A percentile compares a stretch with the other conserved stretches of the same genome.
These are phyloP conservation scores for Halocynthia aurantium DNA, from an alignment of 23 tunicate species.

Conservation along the genomic window DNA sequence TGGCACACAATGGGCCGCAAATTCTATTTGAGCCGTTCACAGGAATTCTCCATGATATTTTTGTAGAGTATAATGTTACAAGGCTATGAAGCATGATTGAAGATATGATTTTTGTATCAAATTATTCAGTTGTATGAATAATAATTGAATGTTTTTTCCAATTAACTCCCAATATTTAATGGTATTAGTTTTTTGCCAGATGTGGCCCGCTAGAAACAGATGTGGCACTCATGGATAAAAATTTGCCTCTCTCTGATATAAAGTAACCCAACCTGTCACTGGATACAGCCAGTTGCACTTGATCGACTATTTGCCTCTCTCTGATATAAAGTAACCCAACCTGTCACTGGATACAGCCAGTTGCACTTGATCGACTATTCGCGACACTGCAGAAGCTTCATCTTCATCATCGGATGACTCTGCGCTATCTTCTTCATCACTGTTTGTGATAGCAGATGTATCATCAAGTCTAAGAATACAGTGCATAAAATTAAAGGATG, in stretches of 20 bases:
- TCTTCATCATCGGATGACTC: conserved; percentile 94
- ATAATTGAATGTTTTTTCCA: too few relatives aligned
- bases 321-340: neutral
- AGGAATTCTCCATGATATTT: too few relatives aligned
- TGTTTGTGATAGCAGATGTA: conserved; percentile 57
- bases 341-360: conserved; percentile 23
- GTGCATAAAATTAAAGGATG: too few relatives aligned
- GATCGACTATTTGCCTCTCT: conserved; percentile 17
- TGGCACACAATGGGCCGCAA: too few relatives aligned
- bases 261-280: neutral
- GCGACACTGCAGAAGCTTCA: conserved; percentile 37
- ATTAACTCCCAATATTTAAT: too few relatives aligned
- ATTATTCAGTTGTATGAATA: too few relatives aligned
- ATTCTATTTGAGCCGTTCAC: too few relatives aligned
- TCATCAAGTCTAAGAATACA: neutral
- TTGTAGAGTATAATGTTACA: too few relatives aligned
- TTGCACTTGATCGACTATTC: conserved; percentile 52
- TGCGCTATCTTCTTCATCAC: conserved; percentile 95
- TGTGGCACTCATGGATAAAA: too few relatives aligned
- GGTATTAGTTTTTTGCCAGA: conserved; percentile 21
- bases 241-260: too few relatives aligned
- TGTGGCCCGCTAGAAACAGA: conserved; percentile 14
- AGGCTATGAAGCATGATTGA: too few relatives aligned
- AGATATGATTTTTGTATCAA: too few relatives aligned
- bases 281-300: conserved; percentile 49